Evolutionary conservation across 2,888 invertebrate species (phyloP).

Genomic region (Xylota segnis): DNA sequence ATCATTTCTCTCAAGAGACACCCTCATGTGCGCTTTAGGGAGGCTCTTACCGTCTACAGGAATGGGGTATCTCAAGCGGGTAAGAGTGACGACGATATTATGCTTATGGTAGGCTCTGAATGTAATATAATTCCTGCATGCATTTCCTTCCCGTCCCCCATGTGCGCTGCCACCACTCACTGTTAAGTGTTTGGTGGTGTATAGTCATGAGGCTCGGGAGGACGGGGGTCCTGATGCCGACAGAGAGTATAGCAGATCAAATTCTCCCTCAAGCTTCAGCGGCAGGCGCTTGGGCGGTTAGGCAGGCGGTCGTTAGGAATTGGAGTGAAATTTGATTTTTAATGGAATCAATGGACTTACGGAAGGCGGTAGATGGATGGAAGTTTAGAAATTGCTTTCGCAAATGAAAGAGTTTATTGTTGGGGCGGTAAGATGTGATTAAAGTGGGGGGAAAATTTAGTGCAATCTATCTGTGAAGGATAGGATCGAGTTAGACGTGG

Average conservation of each 20-base stretch:
- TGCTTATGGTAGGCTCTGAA: constrained; percentile 75
- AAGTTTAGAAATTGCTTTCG: constrained; percentile 26
- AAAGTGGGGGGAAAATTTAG: constrained; percentile 11
- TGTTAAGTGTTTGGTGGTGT: constrained; percentile 62
- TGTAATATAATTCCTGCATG: constrained; percentile 75
- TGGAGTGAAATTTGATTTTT: constrained; percentile 69
- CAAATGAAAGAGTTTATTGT: constrained; percentile 22
- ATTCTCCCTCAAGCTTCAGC: constrained; percentile 18
- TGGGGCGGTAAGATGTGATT: constrained; percentile 15
- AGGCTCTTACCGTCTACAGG: constrained; percentile 30
- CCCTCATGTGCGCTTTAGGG: constrained; percentile 65
- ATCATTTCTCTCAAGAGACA: constrained; percentile 76
- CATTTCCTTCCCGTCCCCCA: constrained; percentile 54
- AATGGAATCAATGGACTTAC: constrained; percentile 68
- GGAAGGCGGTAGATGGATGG: not conserved
- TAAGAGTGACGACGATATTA: constrained; percentile 65
- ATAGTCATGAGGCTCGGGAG: not conserved
- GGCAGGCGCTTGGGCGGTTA: not conserved
- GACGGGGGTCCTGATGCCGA: no score
- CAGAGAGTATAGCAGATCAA: constrained; percentile 7
- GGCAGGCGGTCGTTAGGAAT: not conserved
- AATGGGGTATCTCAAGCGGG: constrained; percentile 17
- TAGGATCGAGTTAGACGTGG: not conserved
- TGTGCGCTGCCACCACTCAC: constrained; percentile 38
- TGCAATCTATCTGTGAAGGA: not conserved